These are phyloP conservation scores for Meloidogyne hapla DNA, from an alignment of 1,140 invertebrate genomes.

Conservation along the genomic window DNA sequence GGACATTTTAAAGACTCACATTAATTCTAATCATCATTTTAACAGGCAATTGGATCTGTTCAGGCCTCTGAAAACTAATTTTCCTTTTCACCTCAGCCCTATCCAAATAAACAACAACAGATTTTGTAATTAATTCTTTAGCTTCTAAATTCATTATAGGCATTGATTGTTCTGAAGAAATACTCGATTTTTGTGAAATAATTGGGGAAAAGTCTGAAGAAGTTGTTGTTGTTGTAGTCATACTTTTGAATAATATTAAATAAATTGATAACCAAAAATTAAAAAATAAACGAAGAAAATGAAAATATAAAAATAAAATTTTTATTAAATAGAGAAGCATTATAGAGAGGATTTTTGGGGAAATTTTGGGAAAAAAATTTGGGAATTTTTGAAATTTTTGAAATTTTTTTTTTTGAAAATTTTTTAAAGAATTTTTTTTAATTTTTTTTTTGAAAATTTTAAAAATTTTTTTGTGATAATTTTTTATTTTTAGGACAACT, in stretches of 20 bases:
- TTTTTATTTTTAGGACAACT: too few species aligned
- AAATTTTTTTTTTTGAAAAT: too few species aligned
- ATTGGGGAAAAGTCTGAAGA: constrained; percentile 48
- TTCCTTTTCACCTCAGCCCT: constrained; percentile 60
- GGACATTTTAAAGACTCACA: constrained; percentile 28
- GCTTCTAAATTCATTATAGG: constrained; percentile 42
- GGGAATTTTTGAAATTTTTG: background rate
- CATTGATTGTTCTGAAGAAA: constrained; percentile 52
- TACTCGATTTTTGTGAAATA: constrained; percentile 34
- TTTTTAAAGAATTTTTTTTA: too few species aligned
- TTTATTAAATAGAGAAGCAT: background rate
- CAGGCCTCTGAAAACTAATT: constrained; percentile 36
- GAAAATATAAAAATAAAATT: background rate
- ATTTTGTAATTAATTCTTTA: constrained; percentile 50
- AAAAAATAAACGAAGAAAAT: constrained; percentile 1
- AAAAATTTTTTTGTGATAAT: too few species aligned
- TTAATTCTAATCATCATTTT: constrained; percentile 51
- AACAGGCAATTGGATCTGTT: constrained; percentile 29
- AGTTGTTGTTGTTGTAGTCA: constrained; percentile 38
- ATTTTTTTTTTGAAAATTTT: too few species aligned
- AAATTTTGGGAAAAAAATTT: background rate
- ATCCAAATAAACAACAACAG: constrained; percentile 58
- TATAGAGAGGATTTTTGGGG: too few species aligned
- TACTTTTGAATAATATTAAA: background rate
- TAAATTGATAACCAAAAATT: background rate